These are phyloP conservation scores for Redunca redunca DNA, from an alignment of 2,113 vertebrate genomes.

Conservation along the genomic window DNA sequence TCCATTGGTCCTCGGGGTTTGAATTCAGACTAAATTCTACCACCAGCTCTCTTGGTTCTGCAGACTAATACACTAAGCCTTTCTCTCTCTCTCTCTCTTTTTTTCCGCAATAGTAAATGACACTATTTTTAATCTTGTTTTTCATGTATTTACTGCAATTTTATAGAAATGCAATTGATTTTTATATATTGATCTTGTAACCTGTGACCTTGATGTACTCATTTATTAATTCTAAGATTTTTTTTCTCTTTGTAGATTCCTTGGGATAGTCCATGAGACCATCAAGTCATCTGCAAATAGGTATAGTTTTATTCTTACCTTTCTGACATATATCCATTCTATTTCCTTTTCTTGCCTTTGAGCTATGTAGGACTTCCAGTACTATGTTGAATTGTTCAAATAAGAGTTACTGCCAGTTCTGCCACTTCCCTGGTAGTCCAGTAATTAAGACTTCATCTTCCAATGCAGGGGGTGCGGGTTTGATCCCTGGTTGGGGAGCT, in stretches of 20 bases:
- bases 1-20: background rate
- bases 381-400: background rate
- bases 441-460: background rate
- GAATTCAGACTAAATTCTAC: background rate
- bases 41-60: background rate
- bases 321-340: background rate
- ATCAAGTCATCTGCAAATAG: background rate
- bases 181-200: background rate
- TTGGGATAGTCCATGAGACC: background rate
- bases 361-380: background rate
- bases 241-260: background rate
- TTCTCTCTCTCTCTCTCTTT: background rate
- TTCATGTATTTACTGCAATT: background rate
- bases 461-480: background rate
- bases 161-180: background rate
- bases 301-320: background rate
- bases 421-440: background rate
- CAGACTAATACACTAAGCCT: background rate
- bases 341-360: background rate
- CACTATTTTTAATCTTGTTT: background rate
- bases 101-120: background rate
- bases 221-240: background rate
- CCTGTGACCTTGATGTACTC: background rate
- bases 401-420: background rate
- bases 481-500: background rate